Evolutionary conservation across 2,888 invertebrate species (phyloP).

Genomic region (Phortica magna): DNA sequence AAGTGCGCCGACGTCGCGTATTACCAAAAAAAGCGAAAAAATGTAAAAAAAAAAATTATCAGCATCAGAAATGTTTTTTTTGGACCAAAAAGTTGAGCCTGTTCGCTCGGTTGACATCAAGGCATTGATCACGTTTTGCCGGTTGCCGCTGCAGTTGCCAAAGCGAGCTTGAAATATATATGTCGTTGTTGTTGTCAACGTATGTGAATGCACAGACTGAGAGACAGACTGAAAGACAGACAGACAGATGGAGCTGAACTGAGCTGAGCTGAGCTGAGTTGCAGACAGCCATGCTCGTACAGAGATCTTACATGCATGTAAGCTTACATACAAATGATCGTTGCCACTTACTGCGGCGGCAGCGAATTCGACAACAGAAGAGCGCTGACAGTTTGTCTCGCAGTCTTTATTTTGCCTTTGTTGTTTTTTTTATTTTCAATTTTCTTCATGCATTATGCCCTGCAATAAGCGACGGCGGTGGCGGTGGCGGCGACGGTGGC

Average conservation of each 20-base stretch:
- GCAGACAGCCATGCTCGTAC: neutral
- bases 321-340: slow-evolving; percentile 12
- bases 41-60: slow-evolving; percentile 17
- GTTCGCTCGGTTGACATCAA: slow-evolving; percentile 27
- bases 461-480: neutral
- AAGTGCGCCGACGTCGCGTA: slow-evolving; percentile 37
- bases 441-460: neutral
- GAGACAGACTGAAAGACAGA: neutral
- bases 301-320: neutral
- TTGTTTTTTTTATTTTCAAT: neutral
- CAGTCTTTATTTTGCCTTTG: neutral
- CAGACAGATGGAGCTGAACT: too few species aligned
- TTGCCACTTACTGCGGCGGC: neutral
- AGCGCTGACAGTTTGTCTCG: slow-evolving; percentile 32
- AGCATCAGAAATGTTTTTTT: neutral
- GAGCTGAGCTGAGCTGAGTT: neutral
- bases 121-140: slow-evolving; percentile 34
- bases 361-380: neutral
- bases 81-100: neutral
- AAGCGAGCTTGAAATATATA: neutral
- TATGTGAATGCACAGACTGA: neutral
- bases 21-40: slow-evolving; percentile 37
- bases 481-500: too few species aligned
- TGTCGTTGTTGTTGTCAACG: neutral
- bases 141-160: slow-evolving; percentile 7